A percentile compares a stretch with the other conserved stretches of the same genome.
Conservation (phyloP, 2,797 vertebrate genomes). For the Tympanoctomys barrerae region DNA sequence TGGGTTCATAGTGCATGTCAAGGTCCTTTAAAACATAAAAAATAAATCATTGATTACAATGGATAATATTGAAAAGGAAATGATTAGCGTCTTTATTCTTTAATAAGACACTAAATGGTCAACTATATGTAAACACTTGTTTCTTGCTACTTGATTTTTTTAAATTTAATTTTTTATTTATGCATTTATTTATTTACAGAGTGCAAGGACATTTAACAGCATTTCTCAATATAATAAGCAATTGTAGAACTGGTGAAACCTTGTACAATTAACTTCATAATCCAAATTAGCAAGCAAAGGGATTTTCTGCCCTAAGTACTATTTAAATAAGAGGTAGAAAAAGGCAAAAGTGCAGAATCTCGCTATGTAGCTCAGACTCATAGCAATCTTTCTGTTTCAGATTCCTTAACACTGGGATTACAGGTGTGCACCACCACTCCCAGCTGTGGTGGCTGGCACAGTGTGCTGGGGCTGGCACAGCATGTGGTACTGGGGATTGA, state of each 20-base stretch:
- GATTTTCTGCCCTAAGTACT: not conserved
- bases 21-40: slow-evolving; percentile 90
- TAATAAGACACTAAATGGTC: not conserved
- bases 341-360: not conserved
- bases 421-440: no score
- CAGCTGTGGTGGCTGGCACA: no score
- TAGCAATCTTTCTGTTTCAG: no score
- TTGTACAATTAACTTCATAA: not conserved
- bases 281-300: not conserved
- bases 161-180: no score
- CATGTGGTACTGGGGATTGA: no score
- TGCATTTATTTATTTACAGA: not conserved
- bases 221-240: not conserved
- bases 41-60: not conserved
- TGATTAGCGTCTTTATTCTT: not conserved
- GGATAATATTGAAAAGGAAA: not conserved
- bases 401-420: no score
- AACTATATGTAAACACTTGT: not conserved
- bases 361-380: no score
- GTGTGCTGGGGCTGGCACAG: no score
- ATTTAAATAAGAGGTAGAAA: not conserved
- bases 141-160: not conserved
- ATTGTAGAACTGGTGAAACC: not conserved
- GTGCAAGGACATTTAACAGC: not conserved
- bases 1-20: slow-evolving; percentile 97